Percentiles rank a stretch among this genome's conserved stretches.
These are phyloP conservation scores for Scolopax mira DNA, from an alignment of 2,113 vertebrate genomes.

Conservation along the genomic window DNA sequence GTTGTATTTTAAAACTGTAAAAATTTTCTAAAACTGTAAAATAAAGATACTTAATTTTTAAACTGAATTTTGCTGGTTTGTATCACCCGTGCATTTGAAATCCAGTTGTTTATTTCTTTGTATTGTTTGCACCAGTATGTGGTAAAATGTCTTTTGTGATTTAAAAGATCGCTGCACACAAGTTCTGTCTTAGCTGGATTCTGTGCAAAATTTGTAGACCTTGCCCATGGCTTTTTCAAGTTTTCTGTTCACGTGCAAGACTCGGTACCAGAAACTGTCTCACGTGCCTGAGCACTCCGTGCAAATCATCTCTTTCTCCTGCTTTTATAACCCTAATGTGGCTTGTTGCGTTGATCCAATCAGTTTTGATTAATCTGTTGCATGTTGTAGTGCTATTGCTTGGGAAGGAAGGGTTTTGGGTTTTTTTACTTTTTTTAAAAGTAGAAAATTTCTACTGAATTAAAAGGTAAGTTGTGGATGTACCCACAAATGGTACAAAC, in stretches of 20 bases:
- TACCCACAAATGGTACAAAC: not conserved
- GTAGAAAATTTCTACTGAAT: not conserved
- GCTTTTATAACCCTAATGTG: not conserved
- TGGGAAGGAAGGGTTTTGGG: no score
- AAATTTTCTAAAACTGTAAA: slow-evolving; percentile 32
- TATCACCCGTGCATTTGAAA: not conserved
- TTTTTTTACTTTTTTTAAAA: not conserved
- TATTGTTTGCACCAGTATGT: not conserved
- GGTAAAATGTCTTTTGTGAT: not conserved
- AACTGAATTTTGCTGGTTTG: not conserved
- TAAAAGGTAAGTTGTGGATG: not conserved
- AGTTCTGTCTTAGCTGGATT: not conserved
- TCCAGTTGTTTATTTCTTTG: not conserved
- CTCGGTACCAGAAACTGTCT: accelerated
- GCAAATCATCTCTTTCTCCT: not conserved
- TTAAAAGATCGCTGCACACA: accelerated
- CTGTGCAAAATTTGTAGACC: not conserved
- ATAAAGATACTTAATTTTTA: slow-evolving; percentile 49
- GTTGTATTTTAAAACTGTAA: not conserved
- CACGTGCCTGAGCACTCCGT: accelerated
- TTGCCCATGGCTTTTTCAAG: not conserved
- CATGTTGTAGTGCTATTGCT: not conserved
- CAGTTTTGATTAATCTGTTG: not conserved
- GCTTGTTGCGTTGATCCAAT: accelerated
- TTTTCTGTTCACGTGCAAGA: not conserved